Evolutionary conservation across 2,113 vertebrate genomes (phyloP), one percentile per base, ranked within the genome.

Genomic region (Lota lota): DNA sequence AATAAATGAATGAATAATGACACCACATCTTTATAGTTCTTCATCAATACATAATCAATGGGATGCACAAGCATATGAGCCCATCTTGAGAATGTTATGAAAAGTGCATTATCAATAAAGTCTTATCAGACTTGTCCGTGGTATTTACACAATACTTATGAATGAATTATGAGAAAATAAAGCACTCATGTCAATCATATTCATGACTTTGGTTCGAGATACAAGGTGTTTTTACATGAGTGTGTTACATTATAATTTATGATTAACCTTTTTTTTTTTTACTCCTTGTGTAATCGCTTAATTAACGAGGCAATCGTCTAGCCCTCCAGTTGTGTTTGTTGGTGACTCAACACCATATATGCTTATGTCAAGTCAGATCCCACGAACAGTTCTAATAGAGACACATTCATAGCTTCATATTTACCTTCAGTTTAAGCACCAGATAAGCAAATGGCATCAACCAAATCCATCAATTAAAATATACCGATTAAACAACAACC

Each of bases 301-400:
- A 83, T 84, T 87, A 85, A 79, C 75, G 63, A 84, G 71, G 64
- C 67, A 72, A 85, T 78, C 68, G 71, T 75, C 66, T 28, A 70
- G 74, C 62, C 73, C 61, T 76, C 60, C 21, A 74, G 77, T 73
- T 74, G 69, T 65, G 69, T 73, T 63, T 79, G 60, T 53, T 75
- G 59, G 69, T 79, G 77, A 83, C 70, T 79, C 77, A 77, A 73
- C 21, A 12, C 68, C 70, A 76, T 61, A 53, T 14, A 40, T 20
- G 17, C 53, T 20, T 62, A 22, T 70, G 73, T 76, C 73, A 61
- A 73, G 33, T 74, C 51, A 47, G 40, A 12, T 11, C 12, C 40
- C 40, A 51, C 64, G 69, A 54, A 53, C 24, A 51, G 64, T 8
- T n/a, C 66, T 22, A 76, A 76, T 59, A 69, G 50, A 74, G 28